These are phyloP conservation scores for Drosophila nikananu DNA, from an alignment of 1,140 invertebrate genomes.

Conservation along the genomic window DNA sequence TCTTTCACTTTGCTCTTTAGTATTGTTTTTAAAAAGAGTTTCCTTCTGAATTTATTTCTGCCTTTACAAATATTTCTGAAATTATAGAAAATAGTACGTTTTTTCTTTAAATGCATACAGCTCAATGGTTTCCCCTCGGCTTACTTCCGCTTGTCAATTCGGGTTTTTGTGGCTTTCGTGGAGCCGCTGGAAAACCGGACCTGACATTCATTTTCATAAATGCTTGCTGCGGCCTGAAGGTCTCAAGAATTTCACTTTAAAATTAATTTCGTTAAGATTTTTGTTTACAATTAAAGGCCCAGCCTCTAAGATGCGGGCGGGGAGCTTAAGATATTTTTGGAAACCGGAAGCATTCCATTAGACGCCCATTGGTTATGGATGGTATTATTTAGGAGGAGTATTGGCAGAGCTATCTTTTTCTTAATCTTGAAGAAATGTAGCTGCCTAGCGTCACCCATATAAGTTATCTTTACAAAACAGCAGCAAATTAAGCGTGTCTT, in stretches of 20 bases:
- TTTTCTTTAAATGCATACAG: neutral
- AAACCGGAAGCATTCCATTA: conserved; percentile 69
- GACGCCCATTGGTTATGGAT: conserved; percentile 60
- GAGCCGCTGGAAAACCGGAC: conserved; percentile 31
- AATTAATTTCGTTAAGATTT: conserved; percentile 73
- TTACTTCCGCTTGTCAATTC: conserved; percentile 75
- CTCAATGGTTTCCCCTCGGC: conserved; percentile 18
- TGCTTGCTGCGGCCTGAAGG: conserved; percentile 13
- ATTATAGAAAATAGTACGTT: accelerated
- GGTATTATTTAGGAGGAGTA: neutral
- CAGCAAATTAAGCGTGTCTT: conserved; percentile 75
- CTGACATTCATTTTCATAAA: conserved; percentile 76
- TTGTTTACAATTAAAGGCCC: conserved; percentile 66
- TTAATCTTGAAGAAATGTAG: conserved; percentile 22
- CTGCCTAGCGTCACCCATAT: neutral
- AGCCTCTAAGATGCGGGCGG: conserved; percentile 55
- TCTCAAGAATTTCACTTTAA: conserved; percentile 76
- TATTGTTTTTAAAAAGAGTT: no score
- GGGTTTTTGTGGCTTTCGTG: conserved; percentile 68
- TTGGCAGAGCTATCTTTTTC: neutral
- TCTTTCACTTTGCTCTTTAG: accelerated
- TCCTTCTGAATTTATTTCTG: no score
- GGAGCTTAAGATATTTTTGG: conserved; percentile 32
- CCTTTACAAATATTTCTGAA: neutral
- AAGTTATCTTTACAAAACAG: conserved; percentile 57